Evolutionary conservation across 2,113 vertebrate genomes (phyloP).

Genomic region (Zosterops lateralis): DNA sequence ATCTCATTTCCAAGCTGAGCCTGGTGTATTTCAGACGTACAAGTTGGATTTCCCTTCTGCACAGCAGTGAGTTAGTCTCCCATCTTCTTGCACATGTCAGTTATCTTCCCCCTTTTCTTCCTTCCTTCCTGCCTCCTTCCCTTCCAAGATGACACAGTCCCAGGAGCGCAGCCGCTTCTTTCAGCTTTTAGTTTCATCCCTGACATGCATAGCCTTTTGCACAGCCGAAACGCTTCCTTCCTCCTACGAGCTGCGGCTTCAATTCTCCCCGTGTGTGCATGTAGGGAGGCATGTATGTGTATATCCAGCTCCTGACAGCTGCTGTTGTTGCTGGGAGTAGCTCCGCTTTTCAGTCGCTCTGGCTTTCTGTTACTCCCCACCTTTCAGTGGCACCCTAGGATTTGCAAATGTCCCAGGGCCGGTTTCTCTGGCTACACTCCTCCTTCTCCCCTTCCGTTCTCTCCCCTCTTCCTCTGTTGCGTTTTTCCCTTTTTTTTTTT

Average conservation of each 20-base stretch:
- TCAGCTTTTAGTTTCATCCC: conserved; percentile 41
- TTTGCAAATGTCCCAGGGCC: not conserved
- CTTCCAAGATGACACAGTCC: conserved; percentile 24
- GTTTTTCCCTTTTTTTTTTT: rapidly evolving
- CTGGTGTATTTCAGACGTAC: conserved; percentile 30
- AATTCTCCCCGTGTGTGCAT: not conserved
- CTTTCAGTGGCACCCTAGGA: not conserved
- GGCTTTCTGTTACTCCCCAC: not conserved
- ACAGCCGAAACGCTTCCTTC: conserved; percentile 8
- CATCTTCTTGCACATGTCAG: conserved; percentile 36
- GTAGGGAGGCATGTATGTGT: not conserved
- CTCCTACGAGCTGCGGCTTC: conserved; percentile 6
- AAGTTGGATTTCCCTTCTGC: conserved; percentile 61
- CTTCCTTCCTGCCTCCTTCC: conserved; percentile 29
- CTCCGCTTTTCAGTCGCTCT: not conserved
- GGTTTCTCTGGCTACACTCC: not conserved
- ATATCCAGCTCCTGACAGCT: not conserved
- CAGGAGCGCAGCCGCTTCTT: conserved; percentile 5
- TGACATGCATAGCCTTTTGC: not conserved
- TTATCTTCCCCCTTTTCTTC: conserved; percentile 33
- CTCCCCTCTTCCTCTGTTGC: not conserved
- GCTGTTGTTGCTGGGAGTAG: not conserved
- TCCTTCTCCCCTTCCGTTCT: not conserved
- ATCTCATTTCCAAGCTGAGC: conserved; percentile 58
- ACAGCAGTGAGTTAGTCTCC: conserved; percentile 3